Conservation (phyloP, 1,140 invertebrate genomes). For the Brachionus rubens region DNA sequence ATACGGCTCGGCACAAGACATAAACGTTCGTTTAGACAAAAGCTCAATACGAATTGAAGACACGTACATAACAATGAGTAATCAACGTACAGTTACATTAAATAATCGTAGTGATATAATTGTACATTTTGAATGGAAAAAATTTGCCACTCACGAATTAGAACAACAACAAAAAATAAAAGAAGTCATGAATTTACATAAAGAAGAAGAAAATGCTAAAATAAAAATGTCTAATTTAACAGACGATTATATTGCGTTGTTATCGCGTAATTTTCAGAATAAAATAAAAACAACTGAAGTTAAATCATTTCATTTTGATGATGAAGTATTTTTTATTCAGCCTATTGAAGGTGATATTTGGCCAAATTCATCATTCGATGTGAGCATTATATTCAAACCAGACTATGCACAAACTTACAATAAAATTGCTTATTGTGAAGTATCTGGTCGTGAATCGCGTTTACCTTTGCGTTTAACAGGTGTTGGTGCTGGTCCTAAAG, state of each 20-base stretch:
- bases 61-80: slow-evolving; percentile 60
- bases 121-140: slow-evolving; percentile 58
- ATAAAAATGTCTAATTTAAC: slow-evolving; percentile 9
- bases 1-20: slow-evolving; percentile 58
- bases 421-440: slow-evolving; percentile 58
- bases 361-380: slow-evolving; percentile 56
- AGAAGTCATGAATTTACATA: background rate
- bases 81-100: slow-evolving; percentile 57
- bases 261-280: slow-evolving; percentile 49
- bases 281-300: slow-evolving; percentile 54
- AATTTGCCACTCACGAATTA: slow-evolving; percentile 57
- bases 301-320: slow-evolving; percentile 52
- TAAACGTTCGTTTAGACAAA: slow-evolving; percentile 58
- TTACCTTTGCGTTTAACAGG: slow-evolving; percentile 57
- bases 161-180: slow-evolving; percentile 51
- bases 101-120: slow-evolving; percentile 57
- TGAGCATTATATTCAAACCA: slow-evolving; percentile 59
- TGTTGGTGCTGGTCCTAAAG: slow-evolving; percentile 58
- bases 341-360: slow-evolving; percentile 61
- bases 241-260: slow-evolving; percentile 47
- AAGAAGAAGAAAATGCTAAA: slow-evolving; percentile 38
- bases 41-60: slow-evolving; percentile 59
- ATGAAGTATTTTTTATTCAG: slow-evolving; percentile 59
- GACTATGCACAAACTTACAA: slow-evolving; percentile 56
- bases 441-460: slow-evolving; percentile 57